These are phyloP conservation scores for Coptodon rendalli DNA, from an alignment of 2,113 vertebrate species.

Conservation along the genomic window DNA sequence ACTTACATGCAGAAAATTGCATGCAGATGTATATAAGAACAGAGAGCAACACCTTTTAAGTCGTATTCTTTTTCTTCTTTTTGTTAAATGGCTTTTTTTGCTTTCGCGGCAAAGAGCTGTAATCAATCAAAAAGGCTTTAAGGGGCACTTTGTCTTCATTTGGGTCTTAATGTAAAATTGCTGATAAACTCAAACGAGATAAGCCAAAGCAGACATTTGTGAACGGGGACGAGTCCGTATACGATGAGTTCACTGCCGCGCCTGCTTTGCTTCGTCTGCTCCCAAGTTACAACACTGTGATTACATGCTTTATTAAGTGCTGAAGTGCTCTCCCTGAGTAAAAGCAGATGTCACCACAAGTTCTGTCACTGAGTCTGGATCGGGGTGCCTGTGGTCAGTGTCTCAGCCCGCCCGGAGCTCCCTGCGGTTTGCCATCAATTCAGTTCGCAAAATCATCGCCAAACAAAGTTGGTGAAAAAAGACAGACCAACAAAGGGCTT, in stretches of 20 bases:
- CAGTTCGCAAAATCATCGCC: conserved; percentile 8
- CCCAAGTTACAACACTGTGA: conserved; percentile 57
- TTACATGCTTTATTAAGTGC: conserved; percentile 75
- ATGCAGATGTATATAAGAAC: conserved; percentile 56
- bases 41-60: conserved; percentile 31
- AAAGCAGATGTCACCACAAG: conserved; percentile 73
- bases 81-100: conserved; percentile 33
- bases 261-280: conserved; percentile 44
- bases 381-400: conserved; percentile 59
- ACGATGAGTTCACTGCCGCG: neutral
- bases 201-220: conserved; percentile 46
- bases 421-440: conserved; percentile 39
- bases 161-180: conserved; percentile 25
- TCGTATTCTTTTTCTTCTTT: neutral
- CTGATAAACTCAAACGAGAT: conserved; percentile 37
- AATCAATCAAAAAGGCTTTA: conserved; percentile 45
- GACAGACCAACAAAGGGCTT: neutral
- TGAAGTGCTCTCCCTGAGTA: conserved; percentile 68
- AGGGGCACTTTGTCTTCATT: conserved; percentile 39
- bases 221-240: neutral
- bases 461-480: neutral
- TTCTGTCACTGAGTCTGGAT: conserved; percentile 65
- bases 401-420: conserved; percentile 41
- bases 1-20: conserved; percentile 57
- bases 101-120: conserved; percentile 11